These are phyloP conservation scores for Tympanuchus pallidicinctus DNA, from an alignment of 2,113 vertebrate genomes.

Conservation along the genomic window DNA sequence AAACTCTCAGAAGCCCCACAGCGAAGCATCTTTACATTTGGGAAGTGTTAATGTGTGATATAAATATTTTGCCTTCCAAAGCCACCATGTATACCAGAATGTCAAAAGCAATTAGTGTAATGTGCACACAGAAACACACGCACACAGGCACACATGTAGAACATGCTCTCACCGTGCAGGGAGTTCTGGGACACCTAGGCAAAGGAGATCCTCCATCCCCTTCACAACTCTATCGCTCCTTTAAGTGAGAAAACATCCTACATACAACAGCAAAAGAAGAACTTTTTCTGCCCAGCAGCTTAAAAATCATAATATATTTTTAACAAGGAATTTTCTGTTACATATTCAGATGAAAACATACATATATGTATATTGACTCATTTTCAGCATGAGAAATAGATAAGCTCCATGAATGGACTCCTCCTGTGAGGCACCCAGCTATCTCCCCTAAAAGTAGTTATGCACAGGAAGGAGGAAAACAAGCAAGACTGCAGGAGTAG, in stretches of 20 bases:
- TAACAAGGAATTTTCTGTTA: rapidly evolving
- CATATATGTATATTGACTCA: neutral
- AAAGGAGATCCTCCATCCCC: neutral
- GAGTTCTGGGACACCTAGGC: neutral
- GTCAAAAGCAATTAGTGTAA: neutral
- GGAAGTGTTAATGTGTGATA: conserved; percentile 38
- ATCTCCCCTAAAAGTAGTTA: neutral
- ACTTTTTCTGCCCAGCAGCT: neutral
- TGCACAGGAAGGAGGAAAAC: neutral
- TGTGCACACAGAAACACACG: neutral
- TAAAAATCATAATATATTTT: neutral
- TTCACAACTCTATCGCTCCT: neutral
- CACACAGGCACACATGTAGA: neutral
- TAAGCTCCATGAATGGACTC: neutral
- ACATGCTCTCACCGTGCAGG: neutral
- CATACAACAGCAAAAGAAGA: neutral
- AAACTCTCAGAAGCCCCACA: neutral
- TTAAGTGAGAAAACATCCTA: neutral
- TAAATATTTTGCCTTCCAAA: conserved; percentile 44
- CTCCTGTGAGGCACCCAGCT: neutral
- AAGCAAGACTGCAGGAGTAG: neutral
- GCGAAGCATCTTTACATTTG: neutral
- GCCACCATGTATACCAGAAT: neutral
- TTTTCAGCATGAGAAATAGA: neutral
- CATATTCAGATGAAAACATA: neutral